A percentile compares a stretch with the other conserved stretches of the same genome.
phyloP scores from a whole-genome alignment of 35 echinoderm and acorn worm species.

The Strongylocentrotus purpuratus region DNA sequence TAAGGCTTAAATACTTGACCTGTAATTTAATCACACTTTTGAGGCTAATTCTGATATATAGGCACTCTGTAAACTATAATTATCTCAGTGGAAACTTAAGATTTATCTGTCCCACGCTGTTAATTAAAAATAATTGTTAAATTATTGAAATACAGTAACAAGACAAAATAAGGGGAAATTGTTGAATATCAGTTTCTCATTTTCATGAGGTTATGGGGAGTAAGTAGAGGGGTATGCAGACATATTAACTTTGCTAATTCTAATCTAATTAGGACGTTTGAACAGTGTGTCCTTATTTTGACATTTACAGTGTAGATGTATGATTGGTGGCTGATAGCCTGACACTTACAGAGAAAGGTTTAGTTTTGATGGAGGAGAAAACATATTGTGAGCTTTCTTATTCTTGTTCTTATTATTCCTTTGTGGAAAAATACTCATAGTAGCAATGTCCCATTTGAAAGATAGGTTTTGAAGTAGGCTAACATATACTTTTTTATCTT shows the following conservation, averaged over 20 bases:
- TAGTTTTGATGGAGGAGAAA: no score
- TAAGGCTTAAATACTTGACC: background rate
- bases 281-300: background rate
- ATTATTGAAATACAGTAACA: background rate
- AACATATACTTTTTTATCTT: no score
- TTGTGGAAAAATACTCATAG: no score
- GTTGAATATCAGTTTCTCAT: background rate
- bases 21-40: background rate
- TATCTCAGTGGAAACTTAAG: background rate
- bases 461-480: no score
- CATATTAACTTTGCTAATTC: background rate
- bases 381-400: no score
- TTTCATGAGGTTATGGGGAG: background rate
- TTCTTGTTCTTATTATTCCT: no score
- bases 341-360: background rate
- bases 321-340: background rate
- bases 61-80: background rate
- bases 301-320: background rate
- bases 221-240: background rate
- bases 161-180: background rate
- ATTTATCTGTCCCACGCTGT: background rate
- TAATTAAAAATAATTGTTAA: background rate
- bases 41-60: background rate
- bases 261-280: background rate
- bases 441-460: no score